Evolutionary conservation across 2,888 invertebrate genomes (phyloP).

Genomic region (Opisthograptis luteolata): DNA sequence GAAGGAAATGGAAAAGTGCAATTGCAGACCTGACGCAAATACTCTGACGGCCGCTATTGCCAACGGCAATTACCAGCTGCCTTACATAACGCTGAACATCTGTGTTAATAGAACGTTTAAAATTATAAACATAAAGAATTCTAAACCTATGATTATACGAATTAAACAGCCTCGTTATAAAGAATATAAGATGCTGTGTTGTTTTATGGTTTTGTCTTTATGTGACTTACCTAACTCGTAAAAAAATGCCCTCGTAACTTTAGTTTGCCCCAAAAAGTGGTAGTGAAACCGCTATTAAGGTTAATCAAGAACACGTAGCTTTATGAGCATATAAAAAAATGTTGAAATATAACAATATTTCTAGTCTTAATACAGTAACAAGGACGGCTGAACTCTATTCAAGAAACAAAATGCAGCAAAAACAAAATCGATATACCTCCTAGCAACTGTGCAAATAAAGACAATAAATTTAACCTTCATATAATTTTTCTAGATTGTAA

Average conservation of each 20-base stretch:
- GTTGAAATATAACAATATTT: slow-evolving; percentile 13
- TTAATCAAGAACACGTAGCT: slow-evolving; percentile 22
- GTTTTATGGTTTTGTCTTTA: slow-evolving; percentile 25
- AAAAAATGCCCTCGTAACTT: slow-evolving; percentile 22
- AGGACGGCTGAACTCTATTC: background rate
- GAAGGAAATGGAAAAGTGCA: slow-evolving; percentile 24
- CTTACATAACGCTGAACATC: slow-evolving; percentile 75
- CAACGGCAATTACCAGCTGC: slow-evolving; percentile 20
- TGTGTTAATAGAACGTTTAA: slow-evolving; percentile 73
- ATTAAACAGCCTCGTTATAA: slow-evolving; percentile 12
- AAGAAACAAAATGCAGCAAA: too few relatives aligned
- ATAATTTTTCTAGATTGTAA: slow-evolving; percentile 8
- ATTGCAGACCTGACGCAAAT: slow-evolving; percentile 21
- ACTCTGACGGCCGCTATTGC: slow-evolving; percentile 11
- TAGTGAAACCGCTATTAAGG: slow-evolving; percentile 18
- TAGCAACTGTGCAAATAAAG: background rate
- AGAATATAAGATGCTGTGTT: slow-evolving; percentile 34
- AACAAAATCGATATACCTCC: background rate
- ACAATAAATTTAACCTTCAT: slow-evolving; percentile 5
- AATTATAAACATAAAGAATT: slow-evolving; percentile 47
- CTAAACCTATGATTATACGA: slow-evolving; percentile 32
- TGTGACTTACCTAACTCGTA: slow-evolving; percentile 29
- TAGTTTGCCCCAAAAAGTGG: slow-evolving; percentile 23
- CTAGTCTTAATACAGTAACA: background rate
- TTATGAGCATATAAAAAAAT: slow-evolving; percentile 7